A percentile compares a stretch with the other conserved stretches of the same genome.
Evolutionary conservation across 2,888 invertebrate genomes (phyloP).

Genomic region (Nomada ferruginata): DNA sequence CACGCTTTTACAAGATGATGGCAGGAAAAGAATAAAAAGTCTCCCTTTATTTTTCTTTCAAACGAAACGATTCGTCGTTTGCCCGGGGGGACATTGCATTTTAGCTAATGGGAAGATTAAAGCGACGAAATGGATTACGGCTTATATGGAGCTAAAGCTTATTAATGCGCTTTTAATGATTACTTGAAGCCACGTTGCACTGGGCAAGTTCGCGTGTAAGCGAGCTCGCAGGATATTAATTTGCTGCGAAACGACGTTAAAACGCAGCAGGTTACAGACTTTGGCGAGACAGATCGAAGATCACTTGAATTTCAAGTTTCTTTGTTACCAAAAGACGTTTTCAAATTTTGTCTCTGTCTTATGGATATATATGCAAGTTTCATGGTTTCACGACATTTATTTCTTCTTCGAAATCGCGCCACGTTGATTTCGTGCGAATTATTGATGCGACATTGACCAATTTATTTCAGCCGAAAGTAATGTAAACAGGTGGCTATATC

Average conservation of each 20-base stretch:
- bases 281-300: background rate
- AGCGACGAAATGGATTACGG: constrained; percentile 29
- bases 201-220: background rate
- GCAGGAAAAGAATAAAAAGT: no score
- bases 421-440: no score
- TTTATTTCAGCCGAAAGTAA: no score
- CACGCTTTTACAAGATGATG: no score
- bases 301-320: background rate
- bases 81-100: constrained; percentile 23
- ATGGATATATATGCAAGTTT: no score
- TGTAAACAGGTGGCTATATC: no score
- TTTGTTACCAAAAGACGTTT: background rate
- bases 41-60: no score
- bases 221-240: constrained; percentile 28
- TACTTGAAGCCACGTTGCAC: constrained; percentile 28
- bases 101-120: constrained; percentile 55
- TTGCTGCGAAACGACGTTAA: constrained; percentile 1
- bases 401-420: no score
- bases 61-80: constrained; percentile 7
- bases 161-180: constrained; percentile 44
- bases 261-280: background rate
- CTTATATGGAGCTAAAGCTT: no score
- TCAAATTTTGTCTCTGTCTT: background rate
- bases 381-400: no score
- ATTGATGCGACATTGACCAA: no score